These are phyloP conservation scores for Habropoda laboriosa DNA, from an alignment of 1,140 invertebrate genomes.

Conservation along the genomic window DNA sequence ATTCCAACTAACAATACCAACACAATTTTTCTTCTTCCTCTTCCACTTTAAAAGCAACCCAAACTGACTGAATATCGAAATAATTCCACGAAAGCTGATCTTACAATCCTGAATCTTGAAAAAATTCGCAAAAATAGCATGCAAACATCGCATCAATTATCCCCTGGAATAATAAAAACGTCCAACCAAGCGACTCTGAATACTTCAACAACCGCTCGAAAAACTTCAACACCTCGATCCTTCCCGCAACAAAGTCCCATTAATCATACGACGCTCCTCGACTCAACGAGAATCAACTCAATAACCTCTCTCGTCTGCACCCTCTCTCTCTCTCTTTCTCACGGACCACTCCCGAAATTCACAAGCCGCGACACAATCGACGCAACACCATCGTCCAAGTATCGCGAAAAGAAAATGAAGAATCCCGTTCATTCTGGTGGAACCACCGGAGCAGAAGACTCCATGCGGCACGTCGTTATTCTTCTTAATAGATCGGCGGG, in stretches of 20 bases:
- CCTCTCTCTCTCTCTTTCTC: too few species aligned
- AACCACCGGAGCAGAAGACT: constrained; percentile 54
- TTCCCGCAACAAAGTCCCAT: not conserved
- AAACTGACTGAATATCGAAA: too few species aligned
- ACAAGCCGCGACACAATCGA: not conserved
- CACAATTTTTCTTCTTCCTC: too few species aligned
- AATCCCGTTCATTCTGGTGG: constrained; percentile 33
- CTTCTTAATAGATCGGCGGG: constrained; percentile 76
- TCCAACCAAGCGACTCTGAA: not conserved
- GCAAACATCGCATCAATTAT: too few species aligned
- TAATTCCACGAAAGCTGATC: too few species aligned
- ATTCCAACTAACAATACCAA: too few species aligned
- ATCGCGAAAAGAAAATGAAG: constrained; percentile 14
- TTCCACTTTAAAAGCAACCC: too few species aligned
- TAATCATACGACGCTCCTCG: not conserved
- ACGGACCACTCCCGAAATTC: not conserved
- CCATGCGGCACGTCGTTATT: constrained; percentile 70
- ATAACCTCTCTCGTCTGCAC: not conserved
- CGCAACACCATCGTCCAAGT: not conserved
- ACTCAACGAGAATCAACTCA: not conserved
- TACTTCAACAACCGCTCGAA: not conserved
- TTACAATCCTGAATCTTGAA: too few species aligned
- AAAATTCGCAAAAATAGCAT: too few species aligned
- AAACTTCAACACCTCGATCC: not conserved
- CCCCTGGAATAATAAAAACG: too few species aligned